Base-by-base conservation (phyloP, 2,797 vertebrate genomes). In the Intellagama lesueurii region DNA sequence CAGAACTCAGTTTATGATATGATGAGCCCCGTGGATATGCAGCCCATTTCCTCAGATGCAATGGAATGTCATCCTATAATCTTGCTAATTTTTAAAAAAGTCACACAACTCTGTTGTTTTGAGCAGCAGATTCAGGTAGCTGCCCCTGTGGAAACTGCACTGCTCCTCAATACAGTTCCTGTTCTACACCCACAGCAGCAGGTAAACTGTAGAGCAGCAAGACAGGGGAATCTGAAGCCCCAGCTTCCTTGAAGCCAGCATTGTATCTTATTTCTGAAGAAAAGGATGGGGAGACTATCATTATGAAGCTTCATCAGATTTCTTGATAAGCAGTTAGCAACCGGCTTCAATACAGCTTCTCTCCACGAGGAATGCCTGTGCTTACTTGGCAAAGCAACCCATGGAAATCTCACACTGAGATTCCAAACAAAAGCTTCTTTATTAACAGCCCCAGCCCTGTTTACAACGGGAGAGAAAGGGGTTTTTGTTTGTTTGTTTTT, bases 341-440 rank as follows among this genome's bases (percentile, higher is more conserved):
- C 75, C 69, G 44, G 60, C 78, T 81, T 84, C 70, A 32, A 72
- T 72, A 32, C 19, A 79, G 72, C 22, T 77, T 47, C 83, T 66
- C 70, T 56, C 83, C 56, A 32, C 17, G 78, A 86, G 64, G 35
- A 86, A 81, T 77, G 79, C 81, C 86, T 89, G 40, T 77, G 82
- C 87, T 88, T 81, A 88, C 83, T 82, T 68, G 85, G 77, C 82
- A 85, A 86, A 47, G 17, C 26, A 47, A 11, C 35, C 60, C 35
- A 86, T 88, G 77, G 87, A 91, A 86, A 85, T 81, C 82, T 81
- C 82, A 84, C 35, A 88, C 64, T 26, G 70, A 90, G 93, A 64
- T 28, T 6, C 44, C 40, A 85, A 35, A 64, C 52, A 80, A 69
- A 82, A 81, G 93, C 52, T 70, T 44, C 44, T 7, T 85, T 32